phyloP scores from a whole-genome alignment of 2,797 vertebrate genomes.

The Galagoides demidoff region DNA sequence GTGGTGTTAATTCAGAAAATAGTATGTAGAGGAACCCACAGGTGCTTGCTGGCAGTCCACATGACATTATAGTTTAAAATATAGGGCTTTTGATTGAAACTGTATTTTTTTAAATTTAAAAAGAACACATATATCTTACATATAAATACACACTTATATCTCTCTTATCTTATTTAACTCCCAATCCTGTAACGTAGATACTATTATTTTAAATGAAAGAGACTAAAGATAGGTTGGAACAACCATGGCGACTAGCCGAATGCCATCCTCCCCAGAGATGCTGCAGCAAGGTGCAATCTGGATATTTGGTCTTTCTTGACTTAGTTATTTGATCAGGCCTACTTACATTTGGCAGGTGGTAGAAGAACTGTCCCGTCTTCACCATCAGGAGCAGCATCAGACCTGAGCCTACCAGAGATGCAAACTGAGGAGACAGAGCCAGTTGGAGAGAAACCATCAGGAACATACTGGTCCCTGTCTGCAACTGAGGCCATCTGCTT shows the following conservation, averaged over 20 bases:
- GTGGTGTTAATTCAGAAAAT: not conserved
- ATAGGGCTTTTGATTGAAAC: not conserved
- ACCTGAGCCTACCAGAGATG: constrained; percentile 83
- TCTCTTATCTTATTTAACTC: not conserved
- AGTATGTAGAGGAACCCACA: not conserved
- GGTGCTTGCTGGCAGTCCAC: not conserved
- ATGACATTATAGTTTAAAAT: not conserved
- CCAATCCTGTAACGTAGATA: not conserved
- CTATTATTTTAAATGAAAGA: constrained; percentile 26
- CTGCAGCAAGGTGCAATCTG: not conserved
- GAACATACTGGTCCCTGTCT: not conserved
- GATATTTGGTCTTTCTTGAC: not conserved
- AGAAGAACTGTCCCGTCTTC: constrained; percentile 80
- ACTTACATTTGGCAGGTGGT: constrained; percentile 84
- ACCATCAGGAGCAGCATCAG: constrained; percentile 83
- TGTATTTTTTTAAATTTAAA: not conserved
- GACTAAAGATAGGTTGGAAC: not conserved
- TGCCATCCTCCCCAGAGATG: not conserved
- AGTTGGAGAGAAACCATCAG: constrained; percentile 71
- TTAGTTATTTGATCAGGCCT: not conserved
- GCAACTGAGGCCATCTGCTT: not conserved
- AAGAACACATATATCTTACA: not conserved
- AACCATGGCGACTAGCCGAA: not conserved
- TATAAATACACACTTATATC: not conserved
- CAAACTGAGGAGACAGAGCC: constrained; percentile 83